Base-by-base conservation (phyloP, 2,113 vertebrate species). In the Anthoscopus minutus region DNA sequence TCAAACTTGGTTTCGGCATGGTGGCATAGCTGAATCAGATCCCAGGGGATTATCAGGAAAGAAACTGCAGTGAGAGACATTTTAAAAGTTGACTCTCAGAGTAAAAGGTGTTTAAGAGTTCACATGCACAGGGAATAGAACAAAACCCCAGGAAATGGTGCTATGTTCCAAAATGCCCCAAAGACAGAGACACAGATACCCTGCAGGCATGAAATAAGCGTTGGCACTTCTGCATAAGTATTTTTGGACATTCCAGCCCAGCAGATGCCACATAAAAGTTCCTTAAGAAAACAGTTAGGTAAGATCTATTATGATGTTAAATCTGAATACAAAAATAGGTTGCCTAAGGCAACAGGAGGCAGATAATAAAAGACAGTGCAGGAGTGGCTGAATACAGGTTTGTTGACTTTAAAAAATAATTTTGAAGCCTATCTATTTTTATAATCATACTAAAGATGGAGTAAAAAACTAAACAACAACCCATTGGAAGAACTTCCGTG, bases 251-350 rank as follows among this genome's bases (percentile, higher is more conserved):
- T 92, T 83, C 44, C 67, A 84, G 24, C 44, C 33, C 58, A 90
- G 87, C 54, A 83, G 58, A 96, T 86, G 82, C 69, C 48, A 81
- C 84, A 76, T 69, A 42, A 91, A 91, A 91, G 70, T 91, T 87
- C 48, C 60, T 45, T 72, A 76, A 85, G 81, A 79, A 69, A 86
- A 21, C 2, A 11, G 51, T 89, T 81, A 81, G 69, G 30, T 93
- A 92, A 93, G 80, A 89, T 79, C 65, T 81, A 81, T 65, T 79
- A 89, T 20, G 37, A 80, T 85, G 40, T 85, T 92, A 89, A 82
- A 73, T 54, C 73, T 48, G 60, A 91, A 94, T 84, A 84, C 10
- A 93, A 61, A 93, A 91, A 51, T 42, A 74, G 22, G 24, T 12
- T 84, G 21, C 86, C 77, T 64, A 78, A 71, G 69, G 83, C 38